Base-by-base conservation (phyloP, 2,113 vertebrate species). In the Peromyscus maniculatus region DNA sequence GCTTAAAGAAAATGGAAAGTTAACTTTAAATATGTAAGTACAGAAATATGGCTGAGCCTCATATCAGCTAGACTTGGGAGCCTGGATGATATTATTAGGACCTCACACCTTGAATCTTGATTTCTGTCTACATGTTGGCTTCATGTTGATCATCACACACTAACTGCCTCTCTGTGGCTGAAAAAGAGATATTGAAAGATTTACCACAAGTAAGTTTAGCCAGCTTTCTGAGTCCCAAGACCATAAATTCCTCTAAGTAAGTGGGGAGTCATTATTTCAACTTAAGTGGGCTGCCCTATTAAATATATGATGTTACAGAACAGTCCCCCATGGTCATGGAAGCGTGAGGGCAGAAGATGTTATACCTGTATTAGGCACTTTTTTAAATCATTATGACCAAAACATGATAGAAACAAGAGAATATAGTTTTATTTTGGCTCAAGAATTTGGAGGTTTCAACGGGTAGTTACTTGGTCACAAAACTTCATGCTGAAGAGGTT, bases 1-100 rank as follows among this genome's bases (percentile, higher is more conserved):
- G 57, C 84, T 91, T 75, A 92, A 80, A n/a, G 16, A 74, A 95
- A 94, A 59, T 84, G 43, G 36, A 75, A 89, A 86, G 43, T 77
- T 93, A 89, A 64, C 84, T 91, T 75, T 83, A 93, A 87, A 89
- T 69, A 52, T 28, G 1, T 1, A 62, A 21, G 10, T 64, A 87
- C 7, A 62, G 33, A 92, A 89, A 91, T 79, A 89, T 75, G 88
- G 7, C 55, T 83, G 36, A n/a, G 22, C 22, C 28, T 75, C 77
- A 36, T 31, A 24, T 11, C 3, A 7, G n/a, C 6, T 13, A 62
- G 21, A 39, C 33, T 62, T 57, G 22, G 21, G 24, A 83, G 46
- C 10, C 59, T 69, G n/a, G 64, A 66, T 52, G 7, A 43, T 87
- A 6, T 80, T 7, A 55, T 15, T 90, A 3, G 28, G 26, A 28